Evolutionary conservation across 2,113 vertebrate genomes (phyloP), one percentile per base, ranked within the genome.

Genomic region (Speoplatyrhinus poulsoni): DNA sequence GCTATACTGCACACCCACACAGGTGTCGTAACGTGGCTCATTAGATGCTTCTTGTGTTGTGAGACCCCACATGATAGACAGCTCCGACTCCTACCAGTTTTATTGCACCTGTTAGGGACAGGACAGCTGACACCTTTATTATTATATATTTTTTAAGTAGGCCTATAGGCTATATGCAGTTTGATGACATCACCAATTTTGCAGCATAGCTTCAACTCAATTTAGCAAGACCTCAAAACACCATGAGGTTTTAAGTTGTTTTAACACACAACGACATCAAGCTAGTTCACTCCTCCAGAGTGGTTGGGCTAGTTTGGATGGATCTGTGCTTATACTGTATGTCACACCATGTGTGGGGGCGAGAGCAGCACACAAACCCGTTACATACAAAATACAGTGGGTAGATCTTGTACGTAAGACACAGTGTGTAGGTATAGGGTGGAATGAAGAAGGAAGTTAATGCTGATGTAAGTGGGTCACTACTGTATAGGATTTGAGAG

Each of bases 281-380:
- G 13, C 54, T 1, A 1, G 19, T 56, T n/a, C 54, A 16, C n/a
- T 56, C 8, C 1, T 9, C 4, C 1, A 2, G 17, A 56, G 54
- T 13, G 16, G 19, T 56, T 16, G 10, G 19, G 54, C n/a, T 17
- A 56, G 54, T 56, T 11, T n/a, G 54, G 17, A n/a, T 56, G 54
- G 3, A 17, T 56, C 9, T 82, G 72, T 82, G 64, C 4, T 15
- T 61, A 56, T 65, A 71, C 58, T 32, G 60, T 60, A 67, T 26
- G 26, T 85, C 76, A 80, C 75, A 62, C 69, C 26, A 56, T 56
- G 71, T 66, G 81, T 81, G 85, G 86, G 85, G 83, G 86, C 74
- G 83, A 74, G 65, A 66, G 17, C 60, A 69, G 78, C 80, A 87
- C 76, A 75, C 64, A 76, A 69, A 73, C 67, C 81, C 79, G 71